A percentile compares a stretch with the other conserved stretches of the same genome.
These are phyloP conservation scores for Peromyscus eremicus DNA, from an alignment of 2,797 vertebrate genomes.

Conservation along the genomic window DNA sequence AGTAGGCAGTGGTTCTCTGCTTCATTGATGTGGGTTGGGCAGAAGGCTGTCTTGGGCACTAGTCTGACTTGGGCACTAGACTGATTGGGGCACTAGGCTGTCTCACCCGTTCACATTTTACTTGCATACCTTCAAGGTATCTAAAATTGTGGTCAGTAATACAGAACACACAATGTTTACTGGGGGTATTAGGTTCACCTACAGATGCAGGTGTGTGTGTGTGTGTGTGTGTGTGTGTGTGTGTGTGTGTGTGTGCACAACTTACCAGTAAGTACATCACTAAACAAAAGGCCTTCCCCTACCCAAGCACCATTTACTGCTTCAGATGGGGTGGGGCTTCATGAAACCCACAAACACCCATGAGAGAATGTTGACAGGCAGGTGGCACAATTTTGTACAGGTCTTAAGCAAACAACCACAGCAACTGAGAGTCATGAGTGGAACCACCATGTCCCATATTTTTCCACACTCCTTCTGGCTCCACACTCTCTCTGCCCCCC, in stretches of 20 bases:
- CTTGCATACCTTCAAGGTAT: background rate
- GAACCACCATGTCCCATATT: too few species aligned
- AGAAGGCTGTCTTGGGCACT: background rate
- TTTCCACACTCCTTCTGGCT: background rate
- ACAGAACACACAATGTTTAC: background rate
- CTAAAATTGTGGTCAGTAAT: background rate
- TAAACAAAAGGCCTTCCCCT: background rate
- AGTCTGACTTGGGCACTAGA: background rate
- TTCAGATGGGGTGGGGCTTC: background rate
- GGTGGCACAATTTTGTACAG: background rate
- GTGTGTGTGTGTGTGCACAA: background rate
- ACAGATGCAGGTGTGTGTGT: background rate
- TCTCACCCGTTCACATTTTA: background rate
- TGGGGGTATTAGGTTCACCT: background rate
- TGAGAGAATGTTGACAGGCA: background rate
- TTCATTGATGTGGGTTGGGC: background rate
- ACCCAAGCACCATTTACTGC: background rate
- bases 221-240: background rate
- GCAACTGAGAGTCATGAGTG: background rate
- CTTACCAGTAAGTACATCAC: background rate
- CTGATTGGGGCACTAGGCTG: background rate
- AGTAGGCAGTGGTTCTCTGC: too few species aligned
- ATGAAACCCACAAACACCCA: background rate
- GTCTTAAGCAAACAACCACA: background rate
- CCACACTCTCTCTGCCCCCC: background rate